Percentiles rank a stretch among this genome's conserved stretches.
phyloP scores from a whole-genome alignment of 2,888 invertebrate species.

The Gymnosoma rotundatum region DNA sequence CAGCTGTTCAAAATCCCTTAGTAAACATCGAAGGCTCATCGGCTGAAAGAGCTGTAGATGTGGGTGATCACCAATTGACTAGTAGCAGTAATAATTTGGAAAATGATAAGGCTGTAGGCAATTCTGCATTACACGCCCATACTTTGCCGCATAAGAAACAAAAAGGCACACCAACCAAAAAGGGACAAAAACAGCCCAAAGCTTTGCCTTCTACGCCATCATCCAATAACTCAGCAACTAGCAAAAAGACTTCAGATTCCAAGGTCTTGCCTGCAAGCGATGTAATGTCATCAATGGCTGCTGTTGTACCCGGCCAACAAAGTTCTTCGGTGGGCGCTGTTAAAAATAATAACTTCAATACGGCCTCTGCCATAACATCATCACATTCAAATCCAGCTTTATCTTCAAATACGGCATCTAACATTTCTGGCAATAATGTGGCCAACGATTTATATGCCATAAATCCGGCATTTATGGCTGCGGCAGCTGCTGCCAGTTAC shows the following conservation, averaged over 20 bases:
- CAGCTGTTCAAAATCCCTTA: constrained; percentile 56
- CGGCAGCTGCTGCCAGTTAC: constrained; percentile 77
- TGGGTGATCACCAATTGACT: constrained; percentile 74
- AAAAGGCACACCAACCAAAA: constrained; percentile 73
- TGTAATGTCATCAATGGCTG: constrained; percentile 76
- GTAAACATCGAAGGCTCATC: constrained; percentile 74
- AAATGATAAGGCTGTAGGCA: constrained; percentile 48
- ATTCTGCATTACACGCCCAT: constrained; percentile 66
- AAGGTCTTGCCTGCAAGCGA: constrained; percentile 72
- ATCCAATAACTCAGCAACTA: constrained; percentile 31
- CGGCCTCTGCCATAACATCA: constrained; percentile 58
- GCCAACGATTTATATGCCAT: constrained; percentile 71
- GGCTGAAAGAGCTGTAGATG: constrained; percentile 78
- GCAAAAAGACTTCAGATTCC: constrained; percentile 63
- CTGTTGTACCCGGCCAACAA: constrained; percentile 73
- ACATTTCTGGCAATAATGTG: constrained; percentile 55
- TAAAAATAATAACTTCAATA: constrained; percentile 72
- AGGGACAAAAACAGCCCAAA: constrained; percentile 80
- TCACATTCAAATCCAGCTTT: constrained; percentile 60
- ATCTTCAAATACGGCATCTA: constrained; percentile 67
- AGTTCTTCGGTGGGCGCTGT: constrained; percentile 73
- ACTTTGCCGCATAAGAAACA: constrained; percentile 79
- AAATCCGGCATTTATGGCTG: constrained; percentile 74
- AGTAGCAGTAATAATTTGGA: constrained; percentile 46
- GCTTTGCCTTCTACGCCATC: constrained; percentile 74